These are phyloP conservation scores for Halictus rubicundus DNA, from an alignment of 1,140 invertebrate genomes.

Conservation along the genomic window DNA sequence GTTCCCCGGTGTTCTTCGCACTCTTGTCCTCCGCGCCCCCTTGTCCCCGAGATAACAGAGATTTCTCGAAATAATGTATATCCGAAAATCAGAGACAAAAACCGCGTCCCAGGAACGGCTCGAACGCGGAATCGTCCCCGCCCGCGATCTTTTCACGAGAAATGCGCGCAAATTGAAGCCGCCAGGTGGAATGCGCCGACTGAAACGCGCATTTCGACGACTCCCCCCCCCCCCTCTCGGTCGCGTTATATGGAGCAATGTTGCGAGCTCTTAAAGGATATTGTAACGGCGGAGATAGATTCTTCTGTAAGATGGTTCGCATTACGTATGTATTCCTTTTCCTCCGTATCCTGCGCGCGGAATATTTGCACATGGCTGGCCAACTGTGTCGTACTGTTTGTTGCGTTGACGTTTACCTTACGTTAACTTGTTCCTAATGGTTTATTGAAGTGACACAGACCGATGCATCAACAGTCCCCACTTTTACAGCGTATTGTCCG, in stretches of 20 bases:
- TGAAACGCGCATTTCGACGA: constrained; percentile 9
- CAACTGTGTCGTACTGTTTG: background rate
- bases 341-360: background rate
- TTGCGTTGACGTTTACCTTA: too few species aligned
- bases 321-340: background rate
- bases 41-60: too few species aligned
- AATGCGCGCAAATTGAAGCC: constrained; percentile 10
- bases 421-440: too few species aligned
- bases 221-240: background rate
- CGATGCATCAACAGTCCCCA: too few species aligned
- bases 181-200: constrained; percentile 9
- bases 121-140: constrained; percentile 2
- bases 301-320: background rate
- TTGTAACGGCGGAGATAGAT: constrained; percentile 14
- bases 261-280: constrained; percentile 17
- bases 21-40: background rate
- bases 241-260: constrained; percentile 4
- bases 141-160: background rate
- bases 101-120: too few species aligned
- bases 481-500: too few species aligned
- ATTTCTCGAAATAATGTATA: background rate
- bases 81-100: constrained; percentile 9
- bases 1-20: too few species aligned
- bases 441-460: too few species aligned
- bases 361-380: background rate